These are phyloP conservation scores for Lasioglossum oenotherae DNA, from an alignment of 2,888 invertebrate genomes.

Conservation along the genomic window DNA sequence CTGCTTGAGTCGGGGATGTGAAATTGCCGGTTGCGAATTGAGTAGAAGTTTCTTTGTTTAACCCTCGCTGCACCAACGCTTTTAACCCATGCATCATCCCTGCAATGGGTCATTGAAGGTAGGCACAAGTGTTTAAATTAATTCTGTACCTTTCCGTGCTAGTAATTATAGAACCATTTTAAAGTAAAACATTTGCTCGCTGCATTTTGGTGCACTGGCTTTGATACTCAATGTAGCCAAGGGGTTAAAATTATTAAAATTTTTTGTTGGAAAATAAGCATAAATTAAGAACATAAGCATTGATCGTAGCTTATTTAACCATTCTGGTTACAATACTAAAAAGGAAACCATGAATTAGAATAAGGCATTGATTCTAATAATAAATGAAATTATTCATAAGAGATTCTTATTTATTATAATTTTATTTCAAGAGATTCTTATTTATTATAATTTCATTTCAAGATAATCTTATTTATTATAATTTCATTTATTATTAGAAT, in stretches of 20 bases:
- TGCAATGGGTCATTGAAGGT: neutral
- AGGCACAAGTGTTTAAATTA: neutral
- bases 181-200: neutral
- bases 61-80: neutral
- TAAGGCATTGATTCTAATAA: no score
- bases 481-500: no score
- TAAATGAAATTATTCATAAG: no score
- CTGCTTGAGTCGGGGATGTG: neutral
- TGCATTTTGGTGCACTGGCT: neutral
- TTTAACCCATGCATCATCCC: neutral
- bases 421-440: no score
- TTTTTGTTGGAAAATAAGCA: neutral
- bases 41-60: slow-evolving; percentile 2
- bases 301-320: neutral
- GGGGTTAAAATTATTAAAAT: neutral
- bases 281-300: no score
- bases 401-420: no score
- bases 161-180: neutral
- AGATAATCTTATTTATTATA: no score
- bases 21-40: neutral
- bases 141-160: neutral
- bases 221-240: neutral
- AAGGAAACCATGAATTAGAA: no score
- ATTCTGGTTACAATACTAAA: no score
- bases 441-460: no score